Evolutionary conservation across 2,113 vertebrate genomes (phyloP).

Genomic region (Sarotherodon lohbergeri): DNA sequence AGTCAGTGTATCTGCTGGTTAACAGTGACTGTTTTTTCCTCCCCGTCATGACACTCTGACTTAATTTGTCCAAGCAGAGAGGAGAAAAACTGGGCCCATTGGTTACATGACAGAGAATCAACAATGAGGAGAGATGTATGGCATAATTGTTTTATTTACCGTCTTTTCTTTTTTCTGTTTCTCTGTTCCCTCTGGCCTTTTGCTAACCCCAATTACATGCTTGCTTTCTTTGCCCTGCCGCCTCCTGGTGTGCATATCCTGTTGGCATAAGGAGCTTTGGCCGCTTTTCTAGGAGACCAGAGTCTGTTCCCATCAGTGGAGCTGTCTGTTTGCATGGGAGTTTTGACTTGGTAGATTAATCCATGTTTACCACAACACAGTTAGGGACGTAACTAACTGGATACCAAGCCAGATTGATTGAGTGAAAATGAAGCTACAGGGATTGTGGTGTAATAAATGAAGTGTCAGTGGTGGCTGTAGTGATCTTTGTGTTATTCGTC

Average conservation of each 20-base stretch:
- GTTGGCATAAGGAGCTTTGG: conserved; percentile 18
- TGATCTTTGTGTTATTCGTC: neutral
- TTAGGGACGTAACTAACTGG: neutral
- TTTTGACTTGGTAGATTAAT: neutral
- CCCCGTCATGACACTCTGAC: neutral
- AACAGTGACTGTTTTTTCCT: neutral
- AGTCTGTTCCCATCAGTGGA: neutral
- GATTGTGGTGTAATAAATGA: neutral
- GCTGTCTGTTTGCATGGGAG: neutral
- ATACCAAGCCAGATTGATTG: neutral
- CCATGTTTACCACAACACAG: neutral
- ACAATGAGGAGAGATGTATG: neutral
- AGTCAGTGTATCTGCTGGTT: neutral
- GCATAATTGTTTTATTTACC: neutral
- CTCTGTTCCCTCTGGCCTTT: neutral
- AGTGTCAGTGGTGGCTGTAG: neutral
- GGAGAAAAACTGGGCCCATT: neutral
- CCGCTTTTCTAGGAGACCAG: neutral
- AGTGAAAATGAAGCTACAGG: neutral
- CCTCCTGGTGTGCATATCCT: conserved; percentile 19
- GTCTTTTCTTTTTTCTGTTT: neutral
- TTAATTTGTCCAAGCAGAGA: neutral
- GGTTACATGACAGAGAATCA: neutral
- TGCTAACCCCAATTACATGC: neutral
- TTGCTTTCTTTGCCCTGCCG: neutral